phyloP scores from a whole-genome alignment of 2,888 invertebrate species.

The Orchesellides sinensis region DNA sequence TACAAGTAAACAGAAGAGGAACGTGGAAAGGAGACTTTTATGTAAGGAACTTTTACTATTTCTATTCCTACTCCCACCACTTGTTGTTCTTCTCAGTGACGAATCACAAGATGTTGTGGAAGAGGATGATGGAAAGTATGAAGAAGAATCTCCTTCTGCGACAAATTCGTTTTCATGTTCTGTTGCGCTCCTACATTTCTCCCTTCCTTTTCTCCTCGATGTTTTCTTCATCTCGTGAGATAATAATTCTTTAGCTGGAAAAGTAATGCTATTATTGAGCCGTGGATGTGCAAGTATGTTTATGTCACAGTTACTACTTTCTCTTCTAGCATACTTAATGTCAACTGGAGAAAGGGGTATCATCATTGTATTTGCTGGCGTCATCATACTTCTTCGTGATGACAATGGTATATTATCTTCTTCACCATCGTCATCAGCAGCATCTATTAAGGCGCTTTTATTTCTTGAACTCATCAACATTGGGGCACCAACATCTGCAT shows the following conservation, averaged over 20 bases:
- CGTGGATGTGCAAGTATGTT: too few species aligned
- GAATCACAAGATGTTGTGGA: not conserved
- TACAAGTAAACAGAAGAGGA: slow-evolving; percentile 23
- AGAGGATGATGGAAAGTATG: not conserved
- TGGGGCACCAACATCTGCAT: not conserved
- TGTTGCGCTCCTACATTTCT: not conserved
- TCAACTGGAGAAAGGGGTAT: not conserved
- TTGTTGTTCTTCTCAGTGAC: slow-evolving; percentile 47
- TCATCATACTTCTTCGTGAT: not conserved
- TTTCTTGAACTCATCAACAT: not conserved
- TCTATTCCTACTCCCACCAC: slow-evolving; percentile 24
- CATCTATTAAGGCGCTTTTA: not conserved
- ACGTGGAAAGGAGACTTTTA: slow-evolving; percentile 14
- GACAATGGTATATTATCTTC: not conserved
- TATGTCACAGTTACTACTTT: not conserved
- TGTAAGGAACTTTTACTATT: not conserved
- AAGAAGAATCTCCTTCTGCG: not conserved
- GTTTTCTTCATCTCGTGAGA: not conserved
- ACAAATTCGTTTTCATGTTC: not conserved
- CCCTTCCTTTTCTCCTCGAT: not conserved
- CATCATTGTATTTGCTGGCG: not conserved
- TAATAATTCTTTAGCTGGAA: not conserved
- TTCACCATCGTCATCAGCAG: not conserved
- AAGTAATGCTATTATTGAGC: too few species aligned
- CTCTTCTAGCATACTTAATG: not conserved